These are phyloP conservation scores for Agapornis canus DNA, from an alignment of 2,797 vertebrate species.

Conservation along the genomic window DNA sequence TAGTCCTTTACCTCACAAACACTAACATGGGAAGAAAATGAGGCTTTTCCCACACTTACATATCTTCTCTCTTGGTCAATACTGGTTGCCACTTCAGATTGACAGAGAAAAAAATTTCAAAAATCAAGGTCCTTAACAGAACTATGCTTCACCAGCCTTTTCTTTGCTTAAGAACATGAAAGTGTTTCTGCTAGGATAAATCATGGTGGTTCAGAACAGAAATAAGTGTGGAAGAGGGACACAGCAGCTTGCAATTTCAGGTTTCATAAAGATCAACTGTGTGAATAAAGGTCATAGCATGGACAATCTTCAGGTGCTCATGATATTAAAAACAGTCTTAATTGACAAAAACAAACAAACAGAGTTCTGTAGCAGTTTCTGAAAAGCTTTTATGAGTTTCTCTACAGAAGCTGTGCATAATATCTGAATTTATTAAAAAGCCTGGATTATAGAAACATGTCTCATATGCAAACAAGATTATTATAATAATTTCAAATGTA, in stretches of 20 bases:
- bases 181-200: neutral
- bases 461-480: neutral
- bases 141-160: neutral
- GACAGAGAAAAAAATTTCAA: neutral
- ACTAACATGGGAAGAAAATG: rapidly evolving
- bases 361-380: neutral
- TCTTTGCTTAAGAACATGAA: neutral
- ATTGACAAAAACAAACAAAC: neutral
- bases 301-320: neutral
- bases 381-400: neutral
- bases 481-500: neutral
- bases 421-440: neutral
- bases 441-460: neutral
- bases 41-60: neutral
- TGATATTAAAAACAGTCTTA: neutral
- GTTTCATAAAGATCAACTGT: neutral
- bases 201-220: neutral
- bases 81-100: neutral
- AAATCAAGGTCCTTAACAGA: neutral
- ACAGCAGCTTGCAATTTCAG: neutral
- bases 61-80: neutral
- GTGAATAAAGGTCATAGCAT: neutral
- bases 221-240: neutral
- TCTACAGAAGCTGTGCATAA: neutral
- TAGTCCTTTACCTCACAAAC: neutral